Evolutionary conservation across 2,797 vertebrate genomes (phyloP), one percentile per base, ranked within the genome.

Genomic region (Huso huso): DNA sequence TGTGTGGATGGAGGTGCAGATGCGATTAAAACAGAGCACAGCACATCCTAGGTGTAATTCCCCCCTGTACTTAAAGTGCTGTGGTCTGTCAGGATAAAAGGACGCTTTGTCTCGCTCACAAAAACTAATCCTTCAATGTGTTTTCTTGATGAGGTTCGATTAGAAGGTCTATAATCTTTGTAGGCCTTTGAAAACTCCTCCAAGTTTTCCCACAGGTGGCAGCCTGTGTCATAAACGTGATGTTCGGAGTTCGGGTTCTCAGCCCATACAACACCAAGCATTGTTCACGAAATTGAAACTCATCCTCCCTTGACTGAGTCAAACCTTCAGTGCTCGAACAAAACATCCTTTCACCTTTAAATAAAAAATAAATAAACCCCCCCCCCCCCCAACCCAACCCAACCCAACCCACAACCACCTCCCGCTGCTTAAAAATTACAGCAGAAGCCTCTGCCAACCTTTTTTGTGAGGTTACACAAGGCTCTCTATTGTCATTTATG

Each of bases 61-160:
- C 71, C 5, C 5, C 71, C 8, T 5, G 10, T 23, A 37, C 18
- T 62, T 37, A 62, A 62, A 37, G 61, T 71, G 75, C 62, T 66
- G 69, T 61, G 61, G 67, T 72, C 73, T 74, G 79, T 76, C 72
- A 77, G 75, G 84, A 88, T 85, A 81, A 90, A 18, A 88, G 85
- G 84, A 84, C 76, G 75, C 84, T 84, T 87, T 86, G 86, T 89
- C 76, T 86, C 76, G 74, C 73, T 78, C 72, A 62, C 15, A 62
- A 62, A 62, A n/a, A 66, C 77, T 84, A 87, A 87, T 86, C 83
- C 82, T 82, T 74, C 82, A 73, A 62, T 61, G 75, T 78, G 85
- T 86, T 87, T 82, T 84, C 84, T 88, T 82, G 86, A 80, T 81
- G 71, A 73, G 69, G 84, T 81, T 87, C 68, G 67, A 86, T 88